Percentiles rank a stretch among this genome's conserved stretches.
Conservation (phyloP, 2,888 invertebrate genomes). For the Cenopis cana region DNA sequence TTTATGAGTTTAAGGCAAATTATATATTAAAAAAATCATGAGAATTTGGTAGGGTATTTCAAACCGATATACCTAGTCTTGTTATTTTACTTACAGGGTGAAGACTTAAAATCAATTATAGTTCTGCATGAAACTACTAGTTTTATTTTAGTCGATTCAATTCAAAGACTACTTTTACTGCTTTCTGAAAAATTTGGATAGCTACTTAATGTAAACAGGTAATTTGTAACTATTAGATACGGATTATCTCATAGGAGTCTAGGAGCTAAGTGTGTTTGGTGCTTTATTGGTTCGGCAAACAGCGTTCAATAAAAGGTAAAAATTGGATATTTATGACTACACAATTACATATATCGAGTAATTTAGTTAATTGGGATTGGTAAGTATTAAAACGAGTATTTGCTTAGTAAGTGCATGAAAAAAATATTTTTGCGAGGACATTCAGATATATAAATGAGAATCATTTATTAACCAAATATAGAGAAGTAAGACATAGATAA, state of each 20-base stretch:
- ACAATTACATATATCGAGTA: conserved; percentile 4
- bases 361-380: neutral
- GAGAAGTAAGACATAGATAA: no score
- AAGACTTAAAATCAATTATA: neutral
- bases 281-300: neutral
- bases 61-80: neutral
- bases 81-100: no score
- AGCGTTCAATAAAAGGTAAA: neutral
- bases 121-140: no score
- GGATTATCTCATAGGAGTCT: neutral
- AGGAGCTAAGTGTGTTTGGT: conserved; percentile 1
- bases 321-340: neutral
- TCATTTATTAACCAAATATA: no score
- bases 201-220: neutral
- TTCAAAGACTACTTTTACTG: neutral
- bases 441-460: no score
- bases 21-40: neutral
- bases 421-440: neutral
- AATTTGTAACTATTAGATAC: neutral
- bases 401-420: neutral
- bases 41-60: neutral
- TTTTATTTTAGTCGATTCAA: no score
- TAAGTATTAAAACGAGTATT: neutral
- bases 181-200: neutral
- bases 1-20: neutral